Evolutionary conservation across 1,140 invertebrate species (phyloP), one percentile per base, ranked within the genome.

Genomic region (Aethina tumida): DNA sequence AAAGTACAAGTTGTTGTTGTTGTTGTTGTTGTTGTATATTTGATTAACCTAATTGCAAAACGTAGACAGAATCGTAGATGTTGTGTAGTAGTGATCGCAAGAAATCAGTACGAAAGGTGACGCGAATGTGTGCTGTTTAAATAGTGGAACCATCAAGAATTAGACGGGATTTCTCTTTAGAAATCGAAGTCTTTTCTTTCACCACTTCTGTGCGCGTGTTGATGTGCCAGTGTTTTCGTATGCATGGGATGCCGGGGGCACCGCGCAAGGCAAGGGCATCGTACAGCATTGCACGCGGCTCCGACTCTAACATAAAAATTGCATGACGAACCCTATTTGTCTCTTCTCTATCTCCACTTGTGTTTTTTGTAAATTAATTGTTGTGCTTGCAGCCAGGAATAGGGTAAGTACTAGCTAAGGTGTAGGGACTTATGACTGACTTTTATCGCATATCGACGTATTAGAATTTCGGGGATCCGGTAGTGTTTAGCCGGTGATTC

Each of bases 241-340:
- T 28, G 49, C 48, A 50, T 50, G 46, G 31, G 43, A 38, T 43
- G 32, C 31, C 42, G 40, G 53, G 53, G 50, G 46, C 50, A 51
- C 49, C 45, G 53, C 53, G 50, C 46, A 44, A 49, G 47, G 42
- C 49, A 49, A 49, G 50, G 50, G 51, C 50, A 49, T 45, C 45
- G 45, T 53, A 51, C 39, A 51, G 49, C 49, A 53, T 49, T 53
- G 53, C 53, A 53, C 53, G 47, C 53, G 47, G 40, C 48, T 51
- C 50, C 50, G 44, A 45, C 27, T 51, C 31, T 48, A 53, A 53
- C 38, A 45, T 46, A n/a, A n/a, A n/a, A n/a, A n/a, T n/a, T n/a
- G 47, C 47, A 50, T 50, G 47, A 36, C 33, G 40, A 28, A 16
- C 37, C 38, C 18, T 39, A 31, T 29, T 41, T 28, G 39, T 19